phyloP scores from a whole-genome alignment of 2,888 invertebrate species.

The Andrena chrysosceles region DNA sequence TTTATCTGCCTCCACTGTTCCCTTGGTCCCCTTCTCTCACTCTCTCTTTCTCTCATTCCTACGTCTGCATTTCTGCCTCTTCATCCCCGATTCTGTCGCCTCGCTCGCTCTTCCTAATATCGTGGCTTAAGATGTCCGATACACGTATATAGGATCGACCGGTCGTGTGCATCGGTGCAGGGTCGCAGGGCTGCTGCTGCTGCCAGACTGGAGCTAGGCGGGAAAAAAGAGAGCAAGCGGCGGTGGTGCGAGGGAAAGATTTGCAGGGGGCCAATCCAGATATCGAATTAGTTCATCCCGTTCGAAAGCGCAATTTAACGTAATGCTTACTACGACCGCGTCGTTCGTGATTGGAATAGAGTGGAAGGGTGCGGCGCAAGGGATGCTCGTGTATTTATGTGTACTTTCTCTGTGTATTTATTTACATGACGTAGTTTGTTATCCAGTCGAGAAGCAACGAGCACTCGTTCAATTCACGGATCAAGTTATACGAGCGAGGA shows the following conservation, averaged over 20 bases:
- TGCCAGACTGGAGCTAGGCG: background rate
- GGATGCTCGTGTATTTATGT: too few relatives aligned
- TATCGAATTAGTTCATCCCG: slow-evolving; percentile 32
- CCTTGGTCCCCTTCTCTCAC: slow-evolving; percentile 12
- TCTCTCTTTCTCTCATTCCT: slow-evolving; percentile 25
- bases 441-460: background rate
- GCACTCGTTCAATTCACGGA: background rate
- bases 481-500: slow-evolving; percentile 6
- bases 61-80: slow-evolving; percentile 43
- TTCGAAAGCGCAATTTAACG: slow-evolving; percentile 12
- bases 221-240: background rate
- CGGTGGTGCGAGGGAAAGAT: background rate
- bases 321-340: background rate
- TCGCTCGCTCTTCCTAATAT: slow-evolving; percentile 61
- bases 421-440: slow-evolving; percentile 23
- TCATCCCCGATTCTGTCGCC: slow-evolving; percentile 8
- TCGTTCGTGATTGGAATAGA: background rate
- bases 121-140: slow-evolving; percentile 70
- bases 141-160: slow-evolving; percentile 62
- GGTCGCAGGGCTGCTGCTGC: slow-evolving; percentile 43
- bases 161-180: slow-evolving; percentile 44
- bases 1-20: slow-evolving; percentile 32
- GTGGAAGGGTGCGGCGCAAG: too few relatives aligned
- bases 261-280: background rate
- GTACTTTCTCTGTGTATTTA: background rate